Base-by-base conservation (phyloP, 2,888 invertebrate species). In the Acanthosepion lycidas region DNA sequence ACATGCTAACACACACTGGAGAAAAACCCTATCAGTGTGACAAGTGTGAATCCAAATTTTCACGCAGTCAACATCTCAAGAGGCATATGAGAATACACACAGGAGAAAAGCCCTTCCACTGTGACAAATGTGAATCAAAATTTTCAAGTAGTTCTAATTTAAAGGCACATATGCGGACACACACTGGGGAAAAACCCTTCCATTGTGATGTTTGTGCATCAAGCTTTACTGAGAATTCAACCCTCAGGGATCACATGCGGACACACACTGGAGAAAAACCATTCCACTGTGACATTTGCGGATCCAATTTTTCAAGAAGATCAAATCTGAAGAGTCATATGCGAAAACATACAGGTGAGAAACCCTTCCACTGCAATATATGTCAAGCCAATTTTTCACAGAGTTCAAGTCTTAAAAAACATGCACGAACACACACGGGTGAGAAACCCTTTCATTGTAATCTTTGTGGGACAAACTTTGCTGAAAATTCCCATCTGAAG, bases 221-320 rank as follows among this genome's bases (percentile, higher is more conserved):
- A 48, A 64, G 93, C 12, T 95, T 95, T 51, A 93, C 94, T 20
- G 94, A 94, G 48, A 95, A 59, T n/a, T 94, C 95, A 51, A 94
- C 94, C 4, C 94, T 95, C 8, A 94, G 93, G 6, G 93, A 94
- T 18, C 98, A 98, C 96, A 97, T 98, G 95, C 98, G 98, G 96
- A 98, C 98, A 3, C 98, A 98, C 96, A 97, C 97, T 33, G 97
- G 97, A 5, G 96, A 97, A 2, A 96, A 97, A 59, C 97, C 97
- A 0, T 97, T 97, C 95, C 96, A 96, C 49, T 97, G 97, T 95
- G 95, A 95, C 9, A 93, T 96, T 6, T 97, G 97, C 95, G 95
- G 95, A 6, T 94, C 94, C 91, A 92, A 93, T 0, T 95, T 95
- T 92, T 55, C 94, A 1, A 20, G 64, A 6, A 94, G 94, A 8